phyloP scores from a whole-genome alignment of 64 coral and sea anemone species.

The Acropora yongei region DNA sequence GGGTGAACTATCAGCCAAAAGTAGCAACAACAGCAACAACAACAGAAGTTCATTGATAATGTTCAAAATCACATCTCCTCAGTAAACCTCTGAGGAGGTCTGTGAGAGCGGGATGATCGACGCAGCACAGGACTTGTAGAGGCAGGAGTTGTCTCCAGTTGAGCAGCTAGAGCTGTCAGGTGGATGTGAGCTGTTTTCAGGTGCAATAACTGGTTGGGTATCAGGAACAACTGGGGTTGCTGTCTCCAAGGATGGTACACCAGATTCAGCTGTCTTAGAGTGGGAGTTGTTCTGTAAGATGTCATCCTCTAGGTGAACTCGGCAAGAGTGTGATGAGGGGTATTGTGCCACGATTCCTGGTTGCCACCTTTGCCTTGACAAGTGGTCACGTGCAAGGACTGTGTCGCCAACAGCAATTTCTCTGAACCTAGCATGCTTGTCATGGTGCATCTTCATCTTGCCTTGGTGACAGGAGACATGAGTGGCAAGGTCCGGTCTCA shows the following conservation, averaged over 20 bases:
- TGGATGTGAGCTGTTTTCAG: constrained; percentile 3
- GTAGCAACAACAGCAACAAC: not conserved
- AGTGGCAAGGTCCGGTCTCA: too few relatives aligned
- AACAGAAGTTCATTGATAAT: not conserved
- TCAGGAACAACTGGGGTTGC: too few relatives aligned
- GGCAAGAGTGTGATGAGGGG: too few relatives aligned
- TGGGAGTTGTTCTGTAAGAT: too few relatives aligned
- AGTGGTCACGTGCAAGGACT: too few relatives aligned
- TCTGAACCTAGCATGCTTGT: too few relatives aligned
- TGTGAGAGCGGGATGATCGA: too few relatives aligned
- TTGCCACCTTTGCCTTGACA: constrained; percentile 33
- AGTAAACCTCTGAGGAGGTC: not conserved
- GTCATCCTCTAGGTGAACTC: too few relatives aligned
- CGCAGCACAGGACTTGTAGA: not conserved
- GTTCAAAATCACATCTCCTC: not conserved
- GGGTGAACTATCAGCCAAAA: not conserved
- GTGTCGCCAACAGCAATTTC: too few relatives aligned
- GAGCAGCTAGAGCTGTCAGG: not conserved
- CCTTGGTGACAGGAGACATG: too few relatives aligned
- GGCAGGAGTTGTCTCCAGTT: constrained; percentile 3
- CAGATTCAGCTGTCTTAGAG: constrained; percentile 16
- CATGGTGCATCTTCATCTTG: too few relatives aligned
- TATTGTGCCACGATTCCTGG: not conserved
- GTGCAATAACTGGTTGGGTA: not conserved
- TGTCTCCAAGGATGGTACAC: constrained; percentile 1